Base-by-base conservation (phyloP, 2,113 vertebrate genomes). In the Chionis minor region DNA sequence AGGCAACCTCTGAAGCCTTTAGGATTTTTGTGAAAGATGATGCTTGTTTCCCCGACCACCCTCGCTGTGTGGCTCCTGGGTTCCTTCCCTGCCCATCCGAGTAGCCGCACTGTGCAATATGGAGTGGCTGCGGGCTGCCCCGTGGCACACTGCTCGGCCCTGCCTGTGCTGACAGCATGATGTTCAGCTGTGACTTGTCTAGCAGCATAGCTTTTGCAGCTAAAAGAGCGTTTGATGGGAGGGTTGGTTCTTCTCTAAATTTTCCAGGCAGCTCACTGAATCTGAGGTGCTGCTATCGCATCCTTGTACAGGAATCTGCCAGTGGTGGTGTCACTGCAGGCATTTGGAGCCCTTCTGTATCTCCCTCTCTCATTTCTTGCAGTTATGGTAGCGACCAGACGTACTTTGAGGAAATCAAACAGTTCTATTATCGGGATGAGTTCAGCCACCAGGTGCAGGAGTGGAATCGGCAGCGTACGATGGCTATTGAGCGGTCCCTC, bases 401-500 rank as follows among this genome's bases (percentile, higher is more conserved):
- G 0, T 99, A 99, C 92, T 99, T 99, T 94, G 99, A 99, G 79
- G 99, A 99, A 96, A 99, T 99, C 97, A 99, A 99, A 89, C 99
- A 99, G 95, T 99, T 99, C 97, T 99, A 99, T 96, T 99, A 99
- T 95, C 98, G 99, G 70, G 99, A 99, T 54, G 99, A 99, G 97
- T 99, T 99, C 98, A 99, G 99, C 96, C 99, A 99, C 97, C 99
- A 99, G 94, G 99, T 99, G 84, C 99, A 99, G 86, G 99, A 99
- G 95, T 99, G 99, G 99, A 99, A 99, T 95, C 98, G 99, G 45
- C 99, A 99, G 97, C 98, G 99, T 70, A 99, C 99, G 0, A 97
- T 99, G 97, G 99, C 99, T 94, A 99, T 99, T 1, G 99, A 99
- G 92, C 97, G 99, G 35, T 94, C 99, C 15, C 98, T 99, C 90